Percentiles rank a stretch among this genome's conserved stretches.
Conservation (phyloP, 1,140 invertebrate genomes). For the Micrasema minimum region DNA sequence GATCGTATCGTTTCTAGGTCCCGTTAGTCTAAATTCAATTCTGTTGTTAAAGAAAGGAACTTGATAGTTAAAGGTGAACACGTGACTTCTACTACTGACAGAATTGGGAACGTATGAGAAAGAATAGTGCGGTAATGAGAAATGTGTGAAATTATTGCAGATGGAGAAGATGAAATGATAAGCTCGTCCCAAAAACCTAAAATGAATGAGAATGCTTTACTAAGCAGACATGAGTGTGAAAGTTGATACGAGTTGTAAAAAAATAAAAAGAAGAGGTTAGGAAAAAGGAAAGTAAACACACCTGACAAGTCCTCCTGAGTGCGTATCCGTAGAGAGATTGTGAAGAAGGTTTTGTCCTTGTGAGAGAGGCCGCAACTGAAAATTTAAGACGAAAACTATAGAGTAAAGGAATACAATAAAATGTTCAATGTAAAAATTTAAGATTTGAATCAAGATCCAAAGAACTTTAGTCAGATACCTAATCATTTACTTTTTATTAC, state of each 20-base stretch:
- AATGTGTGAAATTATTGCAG: conserved; percentile 8
- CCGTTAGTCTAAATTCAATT: neutral
- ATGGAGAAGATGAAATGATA: conserved; percentile 38
- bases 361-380: conserved; percentile 51
- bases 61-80: conserved; percentile 26
- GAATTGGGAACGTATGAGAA: conserved; percentile 4
- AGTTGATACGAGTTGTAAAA: neutral
- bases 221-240: conserved; percentile 3
- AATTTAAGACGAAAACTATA: neutral
- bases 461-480: too few relatives aligned
- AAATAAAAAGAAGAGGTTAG: neutral
- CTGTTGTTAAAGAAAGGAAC: conserved; percentile 3
- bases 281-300: conserved; percentile 11
- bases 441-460: too few relatives aligned
- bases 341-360: conserved; percentile 49
- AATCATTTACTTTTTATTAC: too few relatives aligned
- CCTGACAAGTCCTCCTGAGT: conserved; percentile 47
- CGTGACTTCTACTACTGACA: neutral
- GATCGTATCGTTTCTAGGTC: conserved; percentile 17
- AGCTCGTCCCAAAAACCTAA: conserved; percentile 45
- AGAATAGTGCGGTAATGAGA: conserved; percentile 10
- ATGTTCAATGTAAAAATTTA: too few relatives aligned
- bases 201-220: conserved; percentile 41
- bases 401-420: too few relatives aligned
- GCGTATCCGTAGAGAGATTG: conserved; percentile 40